Percentiles rank a stretch among this genome's conserved stretches.
Conservation (phyloP, 2,113 vertebrate genomes). For the Pteruthius melanotis region DNA sequence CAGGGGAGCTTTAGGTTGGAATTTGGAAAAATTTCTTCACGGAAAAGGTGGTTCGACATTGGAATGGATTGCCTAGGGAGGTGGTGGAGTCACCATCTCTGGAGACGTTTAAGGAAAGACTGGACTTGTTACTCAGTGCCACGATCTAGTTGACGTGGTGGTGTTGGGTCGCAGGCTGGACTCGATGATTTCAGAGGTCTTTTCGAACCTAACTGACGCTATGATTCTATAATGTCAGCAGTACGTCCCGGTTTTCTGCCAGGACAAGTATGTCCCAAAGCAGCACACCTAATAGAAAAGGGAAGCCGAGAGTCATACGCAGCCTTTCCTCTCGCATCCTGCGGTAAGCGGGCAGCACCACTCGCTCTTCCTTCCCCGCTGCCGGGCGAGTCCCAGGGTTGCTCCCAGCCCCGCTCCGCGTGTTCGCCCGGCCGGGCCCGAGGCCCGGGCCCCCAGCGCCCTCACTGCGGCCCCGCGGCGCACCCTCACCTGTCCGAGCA, state of each 20-base stretch:
- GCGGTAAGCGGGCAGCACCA: fast-evolving
- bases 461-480: too few relatives aligned
- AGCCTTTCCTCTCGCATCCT: background rate
- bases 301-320: background rate
- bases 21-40: background rate
- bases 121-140: background rate
- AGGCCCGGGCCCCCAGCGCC: background rate
- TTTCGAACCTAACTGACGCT: background rate
- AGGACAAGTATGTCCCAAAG: background rate
- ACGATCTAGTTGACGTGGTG: fast-evolving
- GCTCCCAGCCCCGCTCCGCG: background rate
- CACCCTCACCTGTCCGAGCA: conserved; percentile 61
- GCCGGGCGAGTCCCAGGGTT: fast-evolving
- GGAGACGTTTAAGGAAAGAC: background rate
- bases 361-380: background rate
- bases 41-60: too few relatives aligned
- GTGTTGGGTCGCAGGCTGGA: background rate
- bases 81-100: background rate
- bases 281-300: background rate
- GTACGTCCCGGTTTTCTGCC: fast-evolving
- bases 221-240: background rate
- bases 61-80: background rate
- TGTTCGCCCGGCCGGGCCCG: background rate
- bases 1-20: background rate
- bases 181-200: too few relatives aligned